These are phyloP conservation scores for Scaptomyza polygonia DNA, from an alignment of 2,888 invertebrate species.

Conservation along the genomic window DNA sequence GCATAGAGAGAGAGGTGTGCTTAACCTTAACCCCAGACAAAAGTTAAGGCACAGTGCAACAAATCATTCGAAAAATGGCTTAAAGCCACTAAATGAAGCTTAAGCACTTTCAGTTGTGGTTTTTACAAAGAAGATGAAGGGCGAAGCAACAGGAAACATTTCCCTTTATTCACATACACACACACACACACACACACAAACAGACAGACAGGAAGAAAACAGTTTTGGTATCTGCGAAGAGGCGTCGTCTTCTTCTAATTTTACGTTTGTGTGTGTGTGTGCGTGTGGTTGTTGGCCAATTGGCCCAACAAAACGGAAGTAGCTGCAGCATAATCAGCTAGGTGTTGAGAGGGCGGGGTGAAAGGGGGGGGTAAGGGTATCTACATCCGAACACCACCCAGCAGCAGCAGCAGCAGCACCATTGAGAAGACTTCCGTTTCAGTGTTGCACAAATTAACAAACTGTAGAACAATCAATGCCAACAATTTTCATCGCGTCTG, in stretches of 20 bases:
- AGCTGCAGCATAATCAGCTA: slow-evolving; percentile 1
- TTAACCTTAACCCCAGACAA: slow-evolving; percentile 6
- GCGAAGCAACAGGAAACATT: slow-evolving; percentile 34
- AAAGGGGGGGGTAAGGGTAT: background rate
- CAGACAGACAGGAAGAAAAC: slow-evolving; percentile 49
- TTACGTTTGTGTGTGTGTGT: background rate
- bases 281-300: background rate
- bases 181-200: slow-evolving; percentile 8
- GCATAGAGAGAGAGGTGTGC: background rate
- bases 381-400: slow-evolving; percentile 11
- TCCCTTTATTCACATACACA: slow-evolving; percentile 38
- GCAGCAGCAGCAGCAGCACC: slow-evolving; percentile 7
- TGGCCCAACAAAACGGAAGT: slow-evolving; percentile 41
- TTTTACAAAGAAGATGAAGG: background rate
- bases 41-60: slow-evolving; percentile 1
- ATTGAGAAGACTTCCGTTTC: slow-evolving; percentile 58
- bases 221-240: slow-evolving; percentile 10
- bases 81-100: background rate
- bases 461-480: slow-evolving; percentile 22
- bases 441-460: slow-evolving; percentile 45
- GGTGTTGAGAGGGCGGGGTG: background rate
- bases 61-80: background rate
- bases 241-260: background rate
- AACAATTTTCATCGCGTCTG: slow-evolving; percentile 37
- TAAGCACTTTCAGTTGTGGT: slow-evolving; percentile 30